Base-by-base conservation (phyloP, 1,140 invertebrate species). In the Drosophila yakuba region DNA sequence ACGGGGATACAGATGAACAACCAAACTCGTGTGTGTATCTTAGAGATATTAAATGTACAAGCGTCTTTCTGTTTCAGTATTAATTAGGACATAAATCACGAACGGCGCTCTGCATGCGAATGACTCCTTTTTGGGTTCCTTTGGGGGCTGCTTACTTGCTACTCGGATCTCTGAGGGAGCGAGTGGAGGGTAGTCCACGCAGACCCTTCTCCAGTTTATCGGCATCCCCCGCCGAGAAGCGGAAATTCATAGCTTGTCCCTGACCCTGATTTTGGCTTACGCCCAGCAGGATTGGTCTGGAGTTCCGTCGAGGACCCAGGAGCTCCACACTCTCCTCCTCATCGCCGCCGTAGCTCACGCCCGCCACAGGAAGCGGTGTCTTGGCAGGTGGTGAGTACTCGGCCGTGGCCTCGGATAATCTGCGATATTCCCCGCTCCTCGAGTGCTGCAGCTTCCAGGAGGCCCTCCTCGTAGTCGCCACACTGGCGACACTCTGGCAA, bases 181-280 rank as follows among this genome's bases (percentile, higher is more conserved):
- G 75, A 14, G 84, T 91, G 17, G 92, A 92, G 47, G 86, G 75
- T 48, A 92, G 55, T 3, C 80, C 88, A 17, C 80, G 77, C 43
- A 92, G 55, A 20, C 92, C 92, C 66, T 92, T 92, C 62, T 92
- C 92, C 58, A 92, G 60, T 74, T 91, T 92, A 48, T 92, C 92
- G 7, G 92, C 92, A 78, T 92, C 92, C 20, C 92, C 92, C 25
- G 92, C 92, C 17, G 92, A 92, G 58, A 92, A 92, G 41, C 92
- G 79, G 61, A 91, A 91, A 55, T 85, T 90, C 78, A 78, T 71
- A 14, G 88, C 69, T 44, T 91, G 90, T n/a, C 48, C 67, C 14
- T 51, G 64, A 11, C 61, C 62, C 61, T 74, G 81, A 5, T 32
- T 47, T 44, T 58, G 67, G 36, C 50, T 66, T 12, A 79, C 81